Base-by-base conservation (phyloP, 37 sponge, comb jelly and placozoan species). In the Aphrocallistes beatrix region DNA sequence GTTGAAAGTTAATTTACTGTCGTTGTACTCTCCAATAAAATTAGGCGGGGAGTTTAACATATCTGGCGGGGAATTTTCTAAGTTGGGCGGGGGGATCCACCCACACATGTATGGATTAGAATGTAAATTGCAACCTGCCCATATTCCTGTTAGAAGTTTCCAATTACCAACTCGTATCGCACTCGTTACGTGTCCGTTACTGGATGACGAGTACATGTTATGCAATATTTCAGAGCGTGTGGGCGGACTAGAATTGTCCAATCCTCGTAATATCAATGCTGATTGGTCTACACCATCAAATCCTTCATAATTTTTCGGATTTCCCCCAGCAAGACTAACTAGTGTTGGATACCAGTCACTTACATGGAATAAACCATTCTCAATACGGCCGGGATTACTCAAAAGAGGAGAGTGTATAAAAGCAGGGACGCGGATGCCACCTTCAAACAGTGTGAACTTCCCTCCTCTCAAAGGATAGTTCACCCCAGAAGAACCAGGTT, bases 401-500 rank as follows among this genome's bases (percentile, higher is more conserved):
- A 87, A 36, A 21, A 51, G 47, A 8, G 86, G 86, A 36, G 86
- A 82, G 37, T 85, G 82, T 23, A 47, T 86, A 82, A 90, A 90
- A 28, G 90, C 90, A 83, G 87, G 87, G 37, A 89, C 90, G 28
- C 90, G 83, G 37, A 89, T 83, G 16, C 90, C 90, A 21, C 90
- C 90, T 38, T 89, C 86, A 83, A 82, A 89, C 81, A 83, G 50
- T 8, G 51, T 82, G 30, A 16, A 19, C 45, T 89, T 89, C 23
- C 84, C 90, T 6, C 90, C 90, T 51, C 82, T 81, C 38, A 89
- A 83, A 0, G 90, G 88, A 51, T 84, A 87, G 86, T 90, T 90
- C 32, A 81, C 88, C 0, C 85, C 90, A 36, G 82, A 83, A 38
- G 82, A 81, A 37, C 81, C 81, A 0, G 83, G 83, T 38, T 83